Evolutionary conservation across 2,888 invertebrate genomes (phyloP), one percentile per base, ranked within the genome.

Genomic region (Agrochola litura): DNA sequence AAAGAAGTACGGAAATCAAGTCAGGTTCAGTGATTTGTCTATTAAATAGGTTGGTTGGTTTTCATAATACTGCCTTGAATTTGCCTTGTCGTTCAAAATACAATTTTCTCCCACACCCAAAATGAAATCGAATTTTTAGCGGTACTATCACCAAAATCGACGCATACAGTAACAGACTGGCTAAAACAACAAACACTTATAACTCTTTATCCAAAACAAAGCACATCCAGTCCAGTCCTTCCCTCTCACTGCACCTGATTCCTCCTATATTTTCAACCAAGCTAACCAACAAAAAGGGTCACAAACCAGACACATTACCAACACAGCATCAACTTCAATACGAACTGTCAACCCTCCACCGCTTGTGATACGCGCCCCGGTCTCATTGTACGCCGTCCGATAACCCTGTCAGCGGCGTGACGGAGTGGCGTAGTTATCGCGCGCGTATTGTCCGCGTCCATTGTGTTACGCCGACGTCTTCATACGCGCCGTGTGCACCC

Each of bases 331-430:
- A 75, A 69, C 64, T 43, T 70, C 85, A 85, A 88, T 81, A 75
- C 86, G 19, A 81, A 66, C 78, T 79, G 78, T 79, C 78, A 84
- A 86, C 88, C 85, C 86, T 85, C 86, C 84, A 76, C 83, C 89
- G 76, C 79, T 70, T 86, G 80, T 80, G 85, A 80, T 81, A 84
- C 86, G 86, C 83, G 87, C 90, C 90, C 90, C 90, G 90, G 88
- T 86, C 85, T 81, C 92, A 91, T 91, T 91, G 91, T 91, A 88
- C 84, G 78, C 80, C 91, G 92, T 90, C 92, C 95, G 95, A 96
- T 96, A 96, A 96, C 96, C 96, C 95, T 95, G 96, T 96, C 96
- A 95, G 93, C 92, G 90, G 93, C 89, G 95, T 96, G 96, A 96
- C 96, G 94, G 96, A 96, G 96, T 95, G 94, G 93, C 93, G 94